Percentiles rank a stretch among this genome's conserved stretches.
These are phyloP conservation scores for Lucilia sericata DNA, from an alignment of 1,140 invertebrate species.

Conservation along the genomic window DNA sequence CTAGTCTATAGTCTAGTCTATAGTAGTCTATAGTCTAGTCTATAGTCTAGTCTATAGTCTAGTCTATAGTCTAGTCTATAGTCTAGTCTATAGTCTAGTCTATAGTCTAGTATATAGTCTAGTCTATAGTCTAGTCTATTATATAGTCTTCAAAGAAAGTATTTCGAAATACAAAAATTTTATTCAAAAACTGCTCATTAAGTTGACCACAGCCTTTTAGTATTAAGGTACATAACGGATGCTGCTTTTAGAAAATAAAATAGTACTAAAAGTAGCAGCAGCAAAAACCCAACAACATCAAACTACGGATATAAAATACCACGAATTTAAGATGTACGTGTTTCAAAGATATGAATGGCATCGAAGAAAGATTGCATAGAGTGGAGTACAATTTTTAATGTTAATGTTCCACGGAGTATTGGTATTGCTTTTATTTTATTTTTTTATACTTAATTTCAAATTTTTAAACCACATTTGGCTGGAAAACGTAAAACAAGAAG, in stretches of 20 bases:
- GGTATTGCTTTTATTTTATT: not conserved
- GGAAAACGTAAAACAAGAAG: conserved; percentile 22
- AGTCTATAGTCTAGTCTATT: too few relatives aligned
- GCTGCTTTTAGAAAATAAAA: not conserved
- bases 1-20: too few relatives aligned
- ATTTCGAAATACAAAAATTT: too few relatives aligned
- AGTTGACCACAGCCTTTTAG: too few relatives aligned
- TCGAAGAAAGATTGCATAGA: not conserved
- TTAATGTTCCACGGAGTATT: not conserved
- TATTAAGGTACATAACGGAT: too few relatives aligned
- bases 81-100: too few relatives aligned
- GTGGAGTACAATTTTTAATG: not conserved
- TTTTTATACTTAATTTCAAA: not conserved
- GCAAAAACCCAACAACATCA: not conserved
- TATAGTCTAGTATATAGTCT: too few relatives aligned
- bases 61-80: too few relatives aligned
- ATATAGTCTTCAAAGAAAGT: too few relatives aligned
- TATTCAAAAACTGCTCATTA: not conserved
- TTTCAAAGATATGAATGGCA: conserved; percentile 5
- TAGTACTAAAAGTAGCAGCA: not conserved
- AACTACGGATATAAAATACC: conserved; percentile 20
- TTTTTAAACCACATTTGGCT: not conserved
- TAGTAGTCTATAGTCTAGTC: too few relatives aligned
- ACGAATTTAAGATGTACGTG: conserved; percentile 26
- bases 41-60: too few relatives aligned